phyloP scores from a whole-genome alignment of 2,797 vertebrate species.

The Malacoctenus gilli region DNA sequence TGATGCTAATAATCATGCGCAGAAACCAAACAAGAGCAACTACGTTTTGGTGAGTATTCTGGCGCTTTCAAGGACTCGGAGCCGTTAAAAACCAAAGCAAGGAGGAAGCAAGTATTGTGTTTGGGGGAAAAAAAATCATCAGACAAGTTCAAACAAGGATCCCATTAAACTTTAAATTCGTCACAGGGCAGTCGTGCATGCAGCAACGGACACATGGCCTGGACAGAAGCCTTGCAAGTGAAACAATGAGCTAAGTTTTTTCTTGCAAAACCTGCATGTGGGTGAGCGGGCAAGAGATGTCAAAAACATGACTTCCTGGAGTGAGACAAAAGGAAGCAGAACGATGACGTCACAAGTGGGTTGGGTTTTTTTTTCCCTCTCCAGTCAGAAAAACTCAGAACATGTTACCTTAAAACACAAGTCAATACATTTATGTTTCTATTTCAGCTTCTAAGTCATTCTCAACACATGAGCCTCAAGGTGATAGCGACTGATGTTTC shows the following conservation, averaged over 20 bases:
- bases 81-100: conserved; percentile 9
- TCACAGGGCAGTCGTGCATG: conserved; percentile 8
- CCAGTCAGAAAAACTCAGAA: conserved; percentile 11
- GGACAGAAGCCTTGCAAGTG: conserved; percentile 12
- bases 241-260: conserved; percentile 14
- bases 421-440: conserved; percentile 4
- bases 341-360: conserved; percentile 10
- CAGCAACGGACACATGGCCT: neutral
- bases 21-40: conserved; percentile 28
- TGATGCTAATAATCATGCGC: conserved; percentile 23
- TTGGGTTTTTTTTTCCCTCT: conserved; percentile 2
- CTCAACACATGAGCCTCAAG: neutral
- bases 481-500: conserved; percentile 15
- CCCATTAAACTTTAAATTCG: no score
- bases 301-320: conserved; percentile 53
- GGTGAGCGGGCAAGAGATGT: conserved; percentile 23
- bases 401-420: conserved; percentile 1
- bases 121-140: conserved; percentile 6
- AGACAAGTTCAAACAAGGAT: no score
- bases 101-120: conserved; percentile 14
- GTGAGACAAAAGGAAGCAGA: conserved; percentile 38
- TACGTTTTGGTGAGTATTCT: conserved; percentile 1
- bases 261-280: conserved; percentile 43
- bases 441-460: neutral
- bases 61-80: conserved; percentile 3